These are phyloP conservation scores for Ceyx melanurus DNA, from an alignment of 2,113 vertebrate species.

Conservation along the genomic window DNA sequence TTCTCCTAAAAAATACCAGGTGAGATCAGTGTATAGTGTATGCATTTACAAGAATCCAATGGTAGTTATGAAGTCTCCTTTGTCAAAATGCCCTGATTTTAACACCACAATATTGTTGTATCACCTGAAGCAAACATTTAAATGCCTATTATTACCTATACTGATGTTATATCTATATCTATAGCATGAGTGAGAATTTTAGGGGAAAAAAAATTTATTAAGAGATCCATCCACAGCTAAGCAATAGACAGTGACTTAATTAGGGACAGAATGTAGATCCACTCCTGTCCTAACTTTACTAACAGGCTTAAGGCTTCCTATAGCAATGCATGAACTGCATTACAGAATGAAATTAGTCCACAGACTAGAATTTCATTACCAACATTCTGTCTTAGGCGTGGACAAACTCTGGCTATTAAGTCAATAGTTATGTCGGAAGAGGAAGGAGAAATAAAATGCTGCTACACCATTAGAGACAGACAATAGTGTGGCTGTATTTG, in stretches of 20 bases:
- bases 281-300: neutral
- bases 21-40: neutral
- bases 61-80: neutral
- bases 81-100: neutral
- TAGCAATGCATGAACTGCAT: neutral
- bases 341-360: neutral
- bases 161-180: neutral
- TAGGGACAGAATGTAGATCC: neutral
- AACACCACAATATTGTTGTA: neutral
- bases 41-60: neutral
- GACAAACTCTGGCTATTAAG: neutral
- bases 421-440: neutral
- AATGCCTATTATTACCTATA: neutral
- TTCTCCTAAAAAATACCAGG: neutral
- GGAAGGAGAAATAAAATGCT: neutral
- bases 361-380: neutral
- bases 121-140: neutral
- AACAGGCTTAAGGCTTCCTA: neutral
- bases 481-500: neutral
- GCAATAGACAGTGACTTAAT: neutral
- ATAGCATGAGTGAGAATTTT: neutral
- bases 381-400: neutral
- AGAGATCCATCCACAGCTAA: neutral
- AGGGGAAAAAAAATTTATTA: neutral
- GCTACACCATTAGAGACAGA: neutral